Evolutionary conservation across 2,888 invertebrate genomes (phyloP).

Genomic region (Sthenelais limicola): DNA sequence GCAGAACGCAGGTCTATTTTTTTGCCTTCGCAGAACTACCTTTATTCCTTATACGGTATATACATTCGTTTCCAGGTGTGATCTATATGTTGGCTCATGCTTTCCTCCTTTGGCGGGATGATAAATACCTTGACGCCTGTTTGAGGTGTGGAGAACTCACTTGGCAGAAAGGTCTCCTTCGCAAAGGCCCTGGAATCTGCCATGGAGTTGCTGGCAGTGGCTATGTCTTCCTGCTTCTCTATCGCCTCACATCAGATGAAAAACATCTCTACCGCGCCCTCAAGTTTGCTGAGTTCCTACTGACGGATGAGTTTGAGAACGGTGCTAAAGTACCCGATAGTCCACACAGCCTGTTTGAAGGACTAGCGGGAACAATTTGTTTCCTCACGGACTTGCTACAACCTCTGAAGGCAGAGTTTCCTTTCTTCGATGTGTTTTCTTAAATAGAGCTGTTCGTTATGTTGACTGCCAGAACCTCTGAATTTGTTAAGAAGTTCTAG

Average conservation of each 20-base stretch:
- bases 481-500: too few species aligned
- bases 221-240: slow-evolving; percentile 75
- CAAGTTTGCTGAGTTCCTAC: slow-evolving; percentile 83
- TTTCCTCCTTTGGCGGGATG: slow-evolving; percentile 82
- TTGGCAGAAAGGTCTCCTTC: slow-evolving; percentile 87
- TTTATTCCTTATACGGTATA: too few species aligned
- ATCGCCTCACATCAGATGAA: slow-evolving; percentile 81
- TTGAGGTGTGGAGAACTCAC: slow-evolving; percentile 82
- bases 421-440: slow-evolving; percentile 82
- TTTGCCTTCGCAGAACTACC: too few species aligned
- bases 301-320: slow-evolving; percentile 60
- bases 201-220: slow-evolving; percentile 78
- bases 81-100: slow-evolving; percentile 88
- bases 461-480: too few species aligned
- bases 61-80: slow-evolving; percentile 78
- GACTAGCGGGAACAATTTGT: slow-evolving; percentile 88
- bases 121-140: slow-evolving; percentile 81
- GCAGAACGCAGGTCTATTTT: too few species aligned
- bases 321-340: slow-evolving; percentile 84
- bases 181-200: slow-evolving; percentile 89
- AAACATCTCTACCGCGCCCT: slow-evolving; percentile 82
- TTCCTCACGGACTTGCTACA: slow-evolving; percentile 83
- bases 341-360: slow-evolving; percentile 89
- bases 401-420: slow-evolving; percentile 84
- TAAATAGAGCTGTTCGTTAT: neutral